Percentiles rank a stretch among this genome's conserved stretches.
These are phyloP conservation scores for Ormyrus labotus DNA, from an alignment of 2,888 invertebrate genomes.

Conservation along the genomic window DNA sequence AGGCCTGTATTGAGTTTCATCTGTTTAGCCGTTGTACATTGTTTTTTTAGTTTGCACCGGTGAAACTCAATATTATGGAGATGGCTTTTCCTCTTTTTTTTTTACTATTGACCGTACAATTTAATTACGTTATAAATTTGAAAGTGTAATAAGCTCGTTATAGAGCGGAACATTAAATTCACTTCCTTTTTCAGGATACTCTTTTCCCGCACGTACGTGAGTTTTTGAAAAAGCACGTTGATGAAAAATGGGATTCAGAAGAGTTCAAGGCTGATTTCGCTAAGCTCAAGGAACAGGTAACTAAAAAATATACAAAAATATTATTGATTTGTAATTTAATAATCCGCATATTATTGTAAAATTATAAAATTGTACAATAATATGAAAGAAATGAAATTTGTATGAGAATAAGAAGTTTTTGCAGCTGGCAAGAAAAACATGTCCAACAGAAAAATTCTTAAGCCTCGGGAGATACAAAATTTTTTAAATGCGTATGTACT, in stretches of 20 bases:
- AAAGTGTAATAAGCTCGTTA: not conserved
- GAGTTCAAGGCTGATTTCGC: constrained; percentile 83
- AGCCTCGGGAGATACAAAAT: not conserved
- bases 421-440: not conserved
- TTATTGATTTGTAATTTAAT: too few species aligned
- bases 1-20: constrained; percentile 45
- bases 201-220: constrained; percentile 87
- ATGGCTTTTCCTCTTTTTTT: not conserved
- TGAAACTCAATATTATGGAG: constrained; percentile 10
- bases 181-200: constrained; percentile 80
- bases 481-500: not conserved
- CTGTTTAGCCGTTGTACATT: constrained; percentile 2
- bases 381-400: not conserved
- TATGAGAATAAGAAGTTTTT: not conserved
- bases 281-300: constrained; percentile 81
- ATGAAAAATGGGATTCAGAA: constrained; percentile 83
- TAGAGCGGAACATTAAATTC: too few species aligned
- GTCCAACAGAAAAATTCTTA: not conserved
- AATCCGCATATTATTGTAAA: too few species aligned
- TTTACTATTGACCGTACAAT: not conserved
- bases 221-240: constrained; percentile 84
- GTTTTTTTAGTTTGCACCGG: not conserved
- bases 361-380: constrained; percentile 3
- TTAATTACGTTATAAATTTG: too few species aligned
- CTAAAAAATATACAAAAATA: constrained; percentile 21